Evolutionary conservation across 2,888 invertebrate genomes (phyloP).

Genomic region (Habrosyne pyritoides): DNA sequence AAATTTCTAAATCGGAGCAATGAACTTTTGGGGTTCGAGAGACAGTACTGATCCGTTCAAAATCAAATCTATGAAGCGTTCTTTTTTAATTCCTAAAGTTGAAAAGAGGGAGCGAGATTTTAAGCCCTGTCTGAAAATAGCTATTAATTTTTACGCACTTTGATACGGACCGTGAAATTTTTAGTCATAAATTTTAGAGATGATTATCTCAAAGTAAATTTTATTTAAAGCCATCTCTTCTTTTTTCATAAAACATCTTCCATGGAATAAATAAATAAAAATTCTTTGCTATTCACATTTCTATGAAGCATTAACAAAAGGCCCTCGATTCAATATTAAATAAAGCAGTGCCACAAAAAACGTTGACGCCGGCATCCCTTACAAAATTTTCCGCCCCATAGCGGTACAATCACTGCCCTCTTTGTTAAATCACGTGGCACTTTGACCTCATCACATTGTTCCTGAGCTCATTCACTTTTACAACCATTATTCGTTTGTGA

Average conservation of each 20-base stretch:
- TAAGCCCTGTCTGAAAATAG: too few species aligned
- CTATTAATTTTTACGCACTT: too few species aligned
- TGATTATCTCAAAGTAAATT: too few species aligned
- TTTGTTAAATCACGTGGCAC: conserved; percentile 33
- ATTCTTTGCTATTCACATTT: neutral
- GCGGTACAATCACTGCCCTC: conserved; percentile 35
- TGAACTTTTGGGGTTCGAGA: neutral
- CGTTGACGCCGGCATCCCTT: conserved; percentile 22
- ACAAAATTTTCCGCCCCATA: conserved; percentile 48
- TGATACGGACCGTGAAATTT: too few species aligned
- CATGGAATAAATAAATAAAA: neutral
- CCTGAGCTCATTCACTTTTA: conserved; percentile 38
- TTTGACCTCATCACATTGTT: conserved; percentile 45
- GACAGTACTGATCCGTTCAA: too few species aligned
- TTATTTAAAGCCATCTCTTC: neutral
- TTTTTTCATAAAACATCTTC: neutral
- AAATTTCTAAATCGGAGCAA: too few species aligned
- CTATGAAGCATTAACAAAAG: neutral
- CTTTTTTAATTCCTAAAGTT: too few species aligned
- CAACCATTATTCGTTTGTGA: conserved; percentile 31
- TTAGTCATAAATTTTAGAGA: too few species aligned
- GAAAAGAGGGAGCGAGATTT: too few species aligned
- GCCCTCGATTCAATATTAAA: conserved; percentile 17
- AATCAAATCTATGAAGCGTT: too few species aligned
- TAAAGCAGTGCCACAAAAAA: conserved; percentile 32